Conservation (phyloP, 2,797 vertebrate genomes). For the Pampus argenteus region DNA sequence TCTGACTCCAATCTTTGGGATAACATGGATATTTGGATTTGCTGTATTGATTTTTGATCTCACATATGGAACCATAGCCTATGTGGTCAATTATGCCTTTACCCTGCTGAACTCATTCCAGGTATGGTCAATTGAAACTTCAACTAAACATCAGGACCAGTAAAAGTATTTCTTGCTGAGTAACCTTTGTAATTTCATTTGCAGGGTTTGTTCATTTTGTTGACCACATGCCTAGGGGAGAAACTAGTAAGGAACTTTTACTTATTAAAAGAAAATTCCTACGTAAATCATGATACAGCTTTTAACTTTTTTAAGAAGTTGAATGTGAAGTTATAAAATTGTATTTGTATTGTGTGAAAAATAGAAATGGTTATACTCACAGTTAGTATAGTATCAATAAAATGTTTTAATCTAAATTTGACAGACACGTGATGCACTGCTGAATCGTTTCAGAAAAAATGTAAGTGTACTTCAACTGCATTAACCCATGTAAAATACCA, state of each 20-base stretch:
- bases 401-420: conserved; percentile 26
- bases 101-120: conserved; percentile 82
- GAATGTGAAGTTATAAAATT: no score
- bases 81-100: conserved; percentile 74
- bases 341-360: background rate
- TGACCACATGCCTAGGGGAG: conserved; percentile 81
- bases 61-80: fast-evolving
- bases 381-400: background rate
- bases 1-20: conserved; percentile 84
- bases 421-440: conserved; percentile 78
- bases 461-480: conserved; percentile 50
- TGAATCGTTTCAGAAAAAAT: conserved; percentile 29
- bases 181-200: conserved; percentile 35
- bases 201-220: conserved; percentile 86
- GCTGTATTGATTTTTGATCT: conserved; percentile 71
- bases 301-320: no score
- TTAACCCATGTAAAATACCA: background rate
- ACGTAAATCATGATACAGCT: background rate
- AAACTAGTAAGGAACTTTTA: conserved; percentile 74
- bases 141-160: conserved; percentile 1
- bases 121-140: conserved; percentile 67
- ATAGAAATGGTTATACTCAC: background rate
- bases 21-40: conserved; percentile 85
- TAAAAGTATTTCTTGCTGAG: background rate
- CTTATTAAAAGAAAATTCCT: background rate